phyloP scores from a whole-genome alignment of 2,888 invertebrate genomes.

The Drosophila testacea region DNA sequence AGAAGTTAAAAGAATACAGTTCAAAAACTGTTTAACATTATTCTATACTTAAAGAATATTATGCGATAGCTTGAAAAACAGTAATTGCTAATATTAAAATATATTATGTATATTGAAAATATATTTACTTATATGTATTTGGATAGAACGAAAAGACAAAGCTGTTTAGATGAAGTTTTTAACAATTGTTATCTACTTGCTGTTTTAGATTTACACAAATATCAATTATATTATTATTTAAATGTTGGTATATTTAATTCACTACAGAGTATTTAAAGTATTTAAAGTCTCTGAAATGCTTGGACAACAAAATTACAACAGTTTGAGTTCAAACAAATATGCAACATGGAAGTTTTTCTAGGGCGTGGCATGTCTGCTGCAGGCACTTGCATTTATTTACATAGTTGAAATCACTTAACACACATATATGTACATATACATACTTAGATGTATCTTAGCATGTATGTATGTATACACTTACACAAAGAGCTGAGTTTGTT shows the following conservation, averaged over 20 bases:
- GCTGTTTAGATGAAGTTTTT: too few species aligned
- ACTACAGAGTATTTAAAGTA: slow-evolving; percentile 1
- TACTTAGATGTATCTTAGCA: too few species aligned
- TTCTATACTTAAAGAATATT: too few species aligned
- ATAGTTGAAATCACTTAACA: slow-evolving; percentile 50
- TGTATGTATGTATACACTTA: neutral
- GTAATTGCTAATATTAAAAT: too few species aligned
- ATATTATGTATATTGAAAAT: too few species aligned
- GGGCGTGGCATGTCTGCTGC: slow-evolving; percentile 44
- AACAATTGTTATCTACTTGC: neutral
- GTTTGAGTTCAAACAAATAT: slow-evolving; percentile 15
- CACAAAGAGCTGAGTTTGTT: slow-evolving; percentile 24
- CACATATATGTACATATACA: slow-evolving; percentile 9
- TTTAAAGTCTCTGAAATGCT: neutral
- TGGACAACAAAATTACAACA: neutral
- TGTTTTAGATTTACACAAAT: too few species aligned
- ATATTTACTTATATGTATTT: too few species aligned
- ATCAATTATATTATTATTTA: neutral
- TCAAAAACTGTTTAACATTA: too few species aligned
- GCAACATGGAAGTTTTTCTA: slow-evolving; percentile 18
- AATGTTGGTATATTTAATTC: neutral
- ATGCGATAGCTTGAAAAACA: too few species aligned
- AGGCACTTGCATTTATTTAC: slow-evolving; percentile 38
- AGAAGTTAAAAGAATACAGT: too few species aligned
- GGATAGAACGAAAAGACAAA: too few species aligned